These are phyloP conservation scores for Physocephala rufipes DNA, from an alignment of 2,888 invertebrate species.

Conservation along the genomic window DNA sequence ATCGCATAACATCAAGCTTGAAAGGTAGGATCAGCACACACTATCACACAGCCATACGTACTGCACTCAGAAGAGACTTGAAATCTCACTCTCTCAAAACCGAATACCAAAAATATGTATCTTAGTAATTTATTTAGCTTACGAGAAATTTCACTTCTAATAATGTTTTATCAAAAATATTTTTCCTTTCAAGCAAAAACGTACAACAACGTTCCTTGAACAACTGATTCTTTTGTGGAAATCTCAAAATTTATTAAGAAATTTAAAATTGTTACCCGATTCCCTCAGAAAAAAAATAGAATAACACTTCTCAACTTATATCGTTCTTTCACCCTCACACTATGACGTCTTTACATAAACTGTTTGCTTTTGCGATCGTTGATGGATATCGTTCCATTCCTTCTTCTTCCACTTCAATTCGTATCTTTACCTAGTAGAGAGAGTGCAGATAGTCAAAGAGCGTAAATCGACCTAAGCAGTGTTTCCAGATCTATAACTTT, in stretches of 20 bases:
- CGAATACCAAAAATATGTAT: not conserved
- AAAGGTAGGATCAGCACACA: constrained; percentile 7
- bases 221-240: too few species aligned
- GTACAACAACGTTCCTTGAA: too few species aligned
- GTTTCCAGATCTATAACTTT: too few species aligned
- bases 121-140: not conserved
- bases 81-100: constrained; percentile 7
- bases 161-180: not conserved
- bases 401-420: not conserved
- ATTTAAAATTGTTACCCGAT: too few species aligned
- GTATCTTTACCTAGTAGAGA: too few species aligned
- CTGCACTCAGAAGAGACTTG: constrained; percentile 16
- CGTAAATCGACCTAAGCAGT: too few species aligned
- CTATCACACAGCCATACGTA: constrained; percentile 35
- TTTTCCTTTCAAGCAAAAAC: too few species aligned
- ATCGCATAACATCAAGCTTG: constrained; percentile 10
- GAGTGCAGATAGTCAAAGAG: too few species aligned
- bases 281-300: too few species aligned
- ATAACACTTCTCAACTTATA: too few species aligned
- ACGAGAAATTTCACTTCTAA: not conserved
- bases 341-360: constrained; percentile 48
- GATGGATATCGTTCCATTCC: constrained; percentile 18
- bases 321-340: constrained; percentile 50
- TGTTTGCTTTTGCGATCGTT: constrained; percentile 33
- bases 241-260: too few species aligned